A percentile compares a stretch with the other conserved stretches of the same genome.
These are phyloP conservation scores for Clanis bilineata DNA, from an alignment of 2,888 invertebrate genomes.

Conservation along the genomic window DNA sequence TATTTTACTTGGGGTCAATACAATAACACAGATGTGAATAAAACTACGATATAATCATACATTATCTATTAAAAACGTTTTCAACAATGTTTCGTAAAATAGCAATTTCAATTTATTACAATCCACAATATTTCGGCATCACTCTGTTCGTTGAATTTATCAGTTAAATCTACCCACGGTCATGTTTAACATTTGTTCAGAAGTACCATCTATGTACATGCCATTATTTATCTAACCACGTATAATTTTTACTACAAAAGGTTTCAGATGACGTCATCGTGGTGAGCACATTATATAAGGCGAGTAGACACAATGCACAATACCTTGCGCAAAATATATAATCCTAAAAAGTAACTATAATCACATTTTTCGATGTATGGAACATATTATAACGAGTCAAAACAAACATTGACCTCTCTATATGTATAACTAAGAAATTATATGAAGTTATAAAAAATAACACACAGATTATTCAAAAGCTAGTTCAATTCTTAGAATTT, in stretches of 20 bases:
- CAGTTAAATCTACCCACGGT: neutral
- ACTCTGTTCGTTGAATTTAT: neutral
- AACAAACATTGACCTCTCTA: too few species aligned
- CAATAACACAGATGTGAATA: neutral
- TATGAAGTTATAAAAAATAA: too few species aligned
- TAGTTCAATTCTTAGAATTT: too few species aligned
- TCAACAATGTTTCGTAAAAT: constrained; percentile 36
- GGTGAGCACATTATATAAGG: too few species aligned
- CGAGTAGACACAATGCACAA: too few species aligned
- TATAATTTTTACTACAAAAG: too few species aligned
- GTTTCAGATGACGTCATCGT: too few species aligned
- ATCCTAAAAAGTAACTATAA: neutral
- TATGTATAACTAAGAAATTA: too few species aligned
- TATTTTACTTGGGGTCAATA: neutral
- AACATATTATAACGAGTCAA: neutral
- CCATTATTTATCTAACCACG: too few species aligned
- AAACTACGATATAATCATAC: constrained; percentile 16
- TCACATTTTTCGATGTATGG: neutral
- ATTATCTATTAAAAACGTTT: constrained; percentile 28
- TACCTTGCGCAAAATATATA: too few species aligned
- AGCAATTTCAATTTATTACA: constrained; percentile 31
- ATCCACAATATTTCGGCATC: constrained; percentile 15
- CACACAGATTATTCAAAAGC: too few species aligned
- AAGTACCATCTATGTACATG: neutral
- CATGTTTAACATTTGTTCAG: neutral